Evolutionary conservation across 2,888 invertebrate genomes (phyloP), one percentile per base, ranked within the genome.

Genomic region (Amiota communis): DNA sequence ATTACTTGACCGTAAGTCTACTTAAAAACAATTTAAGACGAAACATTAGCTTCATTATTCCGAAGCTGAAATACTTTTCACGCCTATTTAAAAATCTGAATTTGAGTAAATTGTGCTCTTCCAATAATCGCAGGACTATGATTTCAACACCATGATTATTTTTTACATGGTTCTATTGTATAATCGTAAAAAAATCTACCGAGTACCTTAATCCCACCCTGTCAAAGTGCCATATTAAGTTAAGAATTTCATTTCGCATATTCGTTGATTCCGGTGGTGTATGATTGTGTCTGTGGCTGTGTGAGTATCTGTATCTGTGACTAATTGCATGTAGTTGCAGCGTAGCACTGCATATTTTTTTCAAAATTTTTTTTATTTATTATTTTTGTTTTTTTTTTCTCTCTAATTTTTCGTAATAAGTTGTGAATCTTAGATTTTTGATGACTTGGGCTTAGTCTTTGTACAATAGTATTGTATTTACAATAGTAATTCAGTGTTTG

Each of bases 301-400:
- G 68, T 13, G 64, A 69, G 73, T n/a, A 72, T n/a, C n/a, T 75
- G 83, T 79, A 74, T 76, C 80, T 83, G 79, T 79, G 83, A 83
- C 83, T 85, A 83, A 83, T 83, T 85, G 84, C 85, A 82, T 78
- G 79, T 77, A 77, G 77, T 80, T 83, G 80, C 85, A 82, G 82
- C 80, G 59, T 20, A 20, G 10, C 2, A 2, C 59, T 59, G 59
- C 17, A 59, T 20, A 53, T 59, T 59, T 36, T 36, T 36, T 6
- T 3, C 1, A 23, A 36, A 6, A 36, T 6, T 6, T 36, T 36
- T 36, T 36, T 36, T 36, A 4, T 36, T 2, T 36, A n/a, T 6
- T 36, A 36, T 36, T 36, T 36, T 36, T 36, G 1, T 36, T 36
- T 6, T 36, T 36, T 36, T 36, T 36, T 36, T 36, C 36, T 36